Conservation (phyloP, 1,140 invertebrate genomes). For the Drosophila bocqueti region DNA sequence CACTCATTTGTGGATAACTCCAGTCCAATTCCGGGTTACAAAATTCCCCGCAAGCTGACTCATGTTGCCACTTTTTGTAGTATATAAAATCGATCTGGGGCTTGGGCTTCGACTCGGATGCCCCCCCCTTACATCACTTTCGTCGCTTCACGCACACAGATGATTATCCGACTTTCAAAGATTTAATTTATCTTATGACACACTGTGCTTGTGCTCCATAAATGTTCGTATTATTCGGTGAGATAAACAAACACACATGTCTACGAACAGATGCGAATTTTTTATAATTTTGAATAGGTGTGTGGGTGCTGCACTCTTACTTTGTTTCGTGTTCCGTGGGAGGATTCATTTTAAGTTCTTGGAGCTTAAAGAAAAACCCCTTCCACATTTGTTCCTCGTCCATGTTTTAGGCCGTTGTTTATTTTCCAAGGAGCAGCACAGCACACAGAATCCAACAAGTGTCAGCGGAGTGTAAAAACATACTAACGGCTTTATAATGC, state of each 20-base stretch:
- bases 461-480: constrained; percentile 38
- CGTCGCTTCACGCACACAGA: constrained; percentile 24
- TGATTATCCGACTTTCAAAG: constrained; percentile 17
- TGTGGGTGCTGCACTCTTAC: constrained; percentile 84
- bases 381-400: constrained; percentile 90
- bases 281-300: constrained; percentile 2
- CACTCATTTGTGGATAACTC: constrained; percentile 3
- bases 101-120: neutral
- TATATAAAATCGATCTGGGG: constrained; percentile 31
- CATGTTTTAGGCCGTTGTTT: constrained; percentile 40
- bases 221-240: constrained; percentile 17
- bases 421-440: constrained; percentile 5
- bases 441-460: constrained; percentile 45
- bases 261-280: constrained; percentile 14
- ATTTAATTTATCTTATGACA: constrained; percentile 33
- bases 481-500: constrained; percentile 43
- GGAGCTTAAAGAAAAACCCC: constrained; percentile 88
- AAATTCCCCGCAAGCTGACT: constrained; percentile 29
- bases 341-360: constrained; percentile 87
- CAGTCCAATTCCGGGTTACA: constrained; percentile 3
- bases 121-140: constrained; percentile 35
- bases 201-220: constrained; percentile 12
- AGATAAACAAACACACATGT: constrained; percentile 33
- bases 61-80: constrained; percentile 13
- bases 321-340: constrained; percentile 87